Evolutionary conservation across 2,797 vertebrate genomes (phyloP).

Genomic region (Syndactyla subalaris): DNA sequence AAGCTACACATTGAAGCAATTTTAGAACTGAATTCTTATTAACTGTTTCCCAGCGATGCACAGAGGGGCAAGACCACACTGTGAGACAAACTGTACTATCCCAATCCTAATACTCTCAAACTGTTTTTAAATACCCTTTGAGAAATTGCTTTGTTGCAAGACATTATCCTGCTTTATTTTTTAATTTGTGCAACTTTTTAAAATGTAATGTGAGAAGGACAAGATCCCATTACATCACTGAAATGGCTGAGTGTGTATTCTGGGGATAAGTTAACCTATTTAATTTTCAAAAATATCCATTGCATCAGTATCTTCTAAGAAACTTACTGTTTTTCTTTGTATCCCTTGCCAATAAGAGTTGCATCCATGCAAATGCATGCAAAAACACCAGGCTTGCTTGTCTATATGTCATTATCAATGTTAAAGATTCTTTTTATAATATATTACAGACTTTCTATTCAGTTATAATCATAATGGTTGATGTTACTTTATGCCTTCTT

Average conservation of each 20-base stretch:
- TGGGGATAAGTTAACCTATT: neutral
- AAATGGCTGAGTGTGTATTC: slow-evolving; percentile 12
- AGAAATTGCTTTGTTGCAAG: slow-evolving; percentile 46
- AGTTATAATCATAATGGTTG: neutral
- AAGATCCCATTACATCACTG: slow-evolving; percentile 8
- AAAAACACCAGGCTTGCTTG: neutral
- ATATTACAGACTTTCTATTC: neutral
- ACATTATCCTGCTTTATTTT: slow-evolving; percentile 1
- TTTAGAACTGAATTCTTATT: slow-evolving; percentile 6
- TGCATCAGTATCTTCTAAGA: slow-evolving; percentile 20
- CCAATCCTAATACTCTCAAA: neutral
- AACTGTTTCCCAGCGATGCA: neutral
- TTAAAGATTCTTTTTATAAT: neutral
- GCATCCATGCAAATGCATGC: neutral
- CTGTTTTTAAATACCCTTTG: slow-evolving; percentile 44
- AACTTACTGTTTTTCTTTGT: neutral
- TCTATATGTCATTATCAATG: neutral
- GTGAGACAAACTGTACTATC: neutral
- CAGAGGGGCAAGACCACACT: slow-evolving; percentile 6
- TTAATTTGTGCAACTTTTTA: slow-evolving; percentile 49
- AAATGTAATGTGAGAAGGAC: neutral
- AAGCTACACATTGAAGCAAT: slow-evolving; percentile 3
- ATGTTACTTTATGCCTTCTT: slow-evolving; percentile 1
- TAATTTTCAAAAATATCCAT: slow-evolving; percentile 5
- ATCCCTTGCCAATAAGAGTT: slow-evolving; percentile 14